These are phyloP conservation scores for Meloe dianella DNA, from an alignment of 2,888 invertebrate species.

Conservation along the genomic window DNA sequence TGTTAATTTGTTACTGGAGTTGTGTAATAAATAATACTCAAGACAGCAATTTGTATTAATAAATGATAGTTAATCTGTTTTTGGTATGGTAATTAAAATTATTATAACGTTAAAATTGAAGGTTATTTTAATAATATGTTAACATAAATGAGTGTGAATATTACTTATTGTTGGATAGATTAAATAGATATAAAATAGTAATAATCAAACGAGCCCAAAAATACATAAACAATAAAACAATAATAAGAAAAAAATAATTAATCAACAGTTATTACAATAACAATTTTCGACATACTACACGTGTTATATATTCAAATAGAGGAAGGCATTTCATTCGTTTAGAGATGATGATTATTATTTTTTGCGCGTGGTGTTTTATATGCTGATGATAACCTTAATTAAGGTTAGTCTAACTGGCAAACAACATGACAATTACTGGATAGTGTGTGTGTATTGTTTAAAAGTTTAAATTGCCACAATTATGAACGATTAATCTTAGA, in stretches of 20 bases:
- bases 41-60: slow-evolving; percentile 1
- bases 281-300: background rate
- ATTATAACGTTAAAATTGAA: background rate
- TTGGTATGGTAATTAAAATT: slow-evolving; percentile 1
- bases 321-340: background rate
- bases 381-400: slow-evolving; percentile 29
- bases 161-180: too few relatives aligned
- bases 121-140: background rate
- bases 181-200: background rate
- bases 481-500: background rate
- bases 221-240: too few relatives aligned
- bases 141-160: background rate
- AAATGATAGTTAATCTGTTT: background rate
- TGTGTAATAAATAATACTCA: slow-evolving; percentile 3
- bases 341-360: background rate
- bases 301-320: background rate
- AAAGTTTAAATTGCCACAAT: slow-evolving; percentile 19
- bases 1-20: background rate
- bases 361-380: background rate
- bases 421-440: slow-evolving; percentile 22
- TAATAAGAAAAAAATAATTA: background rate
- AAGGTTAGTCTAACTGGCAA: slow-evolving; percentile 18
- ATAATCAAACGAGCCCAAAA: background rate
- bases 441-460: slow-evolving; percentile 11
- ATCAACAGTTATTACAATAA: background rate